Conservation (phyloP, 2,113 vertebrate species). For the Pogona vitticeps region DNA sequence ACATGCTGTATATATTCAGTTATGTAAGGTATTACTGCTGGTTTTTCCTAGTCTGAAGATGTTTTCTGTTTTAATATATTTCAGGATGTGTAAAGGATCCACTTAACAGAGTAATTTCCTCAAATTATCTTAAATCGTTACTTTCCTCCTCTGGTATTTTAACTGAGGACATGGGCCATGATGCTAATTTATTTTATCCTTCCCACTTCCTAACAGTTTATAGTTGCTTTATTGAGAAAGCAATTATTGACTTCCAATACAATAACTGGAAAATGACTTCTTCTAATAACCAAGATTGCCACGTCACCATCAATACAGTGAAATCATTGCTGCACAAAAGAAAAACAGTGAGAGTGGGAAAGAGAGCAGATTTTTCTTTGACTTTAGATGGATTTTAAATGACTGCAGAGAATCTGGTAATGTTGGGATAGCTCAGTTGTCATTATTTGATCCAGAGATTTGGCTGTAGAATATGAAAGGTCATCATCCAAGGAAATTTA, state of each 20-base stretch:
- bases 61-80: slow-evolving; percentile 55
- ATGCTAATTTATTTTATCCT: slow-evolving; percentile 74
- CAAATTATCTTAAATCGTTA: slow-evolving; percentile 75
- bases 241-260: slow-evolving; percentile 76
- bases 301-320: slow-evolving; percentile 50
- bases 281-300: slow-evolving; percentile 74
- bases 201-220: slow-evolving; percentile 64
- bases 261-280: slow-evolving; percentile 76
- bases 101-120: slow-evolving; percentile 61
- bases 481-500: not conserved
- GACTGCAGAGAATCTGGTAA: slow-evolving; percentile 28
- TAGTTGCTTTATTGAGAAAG: slow-evolving; percentile 77
- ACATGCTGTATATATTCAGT: not conserved
- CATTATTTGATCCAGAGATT: slow-evolving; percentile 20
- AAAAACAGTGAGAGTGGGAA: not conserved
- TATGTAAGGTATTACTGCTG: not conserved
- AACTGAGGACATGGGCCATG: slow-evolving; percentile 68
- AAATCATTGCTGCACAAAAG: slow-evolving; percentile 57
- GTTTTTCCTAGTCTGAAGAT: slow-evolving; percentile 16
- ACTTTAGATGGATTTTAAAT: slow-evolving; percentile 58
- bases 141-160: slow-evolving; percentile 73
- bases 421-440: not conserved
- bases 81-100: slow-evolving; percentile 50
- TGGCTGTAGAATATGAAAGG: not conserved
- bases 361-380: slow-evolving; percentile 20